These are phyloP conservation scores for Pseudomyrmex flavicornis DNA, from an alignment of 1,140 invertebrate genomes.

Conservation along the genomic window DNA sequence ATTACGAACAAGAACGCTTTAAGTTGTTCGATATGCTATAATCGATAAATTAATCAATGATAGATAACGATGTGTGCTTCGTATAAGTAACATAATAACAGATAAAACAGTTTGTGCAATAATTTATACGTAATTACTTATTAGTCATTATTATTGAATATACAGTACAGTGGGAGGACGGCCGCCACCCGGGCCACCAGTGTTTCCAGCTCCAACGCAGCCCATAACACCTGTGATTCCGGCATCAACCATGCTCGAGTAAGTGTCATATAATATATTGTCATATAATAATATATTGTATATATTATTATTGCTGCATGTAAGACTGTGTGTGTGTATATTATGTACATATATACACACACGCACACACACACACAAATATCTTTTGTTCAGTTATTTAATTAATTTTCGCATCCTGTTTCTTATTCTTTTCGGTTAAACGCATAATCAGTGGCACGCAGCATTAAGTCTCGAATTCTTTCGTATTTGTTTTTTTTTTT, in stretches of 20 bases:
- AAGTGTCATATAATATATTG: conserved; percentile 52
- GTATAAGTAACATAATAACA: too few species aligned
- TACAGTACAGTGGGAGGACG: conserved; percentile 80
- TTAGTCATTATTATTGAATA: conserved; percentile 64
- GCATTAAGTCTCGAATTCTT: conserved; percentile 15
- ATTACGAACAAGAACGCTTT: too few species aligned
- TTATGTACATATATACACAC: too few species aligned
- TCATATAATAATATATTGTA: too few species aligned
- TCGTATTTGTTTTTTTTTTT: background rate
- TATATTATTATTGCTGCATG: background rate
- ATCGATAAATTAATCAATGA: too few species aligned
- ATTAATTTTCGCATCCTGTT: conserved; percentile 30
- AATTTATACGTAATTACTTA: conserved; percentile 34
- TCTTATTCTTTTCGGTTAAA: background rate
- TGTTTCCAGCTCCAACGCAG: conserved; percentile 82
- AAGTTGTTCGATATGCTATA: too few species aligned
- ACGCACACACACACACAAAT: background rate
- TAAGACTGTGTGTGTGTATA: background rate
- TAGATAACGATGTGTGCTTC: too few species aligned
- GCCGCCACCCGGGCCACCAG: conserved; percentile 83
- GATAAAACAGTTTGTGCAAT: background rate
- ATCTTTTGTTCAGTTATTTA: conserved; percentile 49
- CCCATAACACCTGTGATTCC: conserved; percentile 78
- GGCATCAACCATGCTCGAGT: conserved; percentile 80
- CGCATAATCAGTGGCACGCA: background rate